phyloP scores from a whole-genome alignment of 2,113 vertebrate species.

The Haemorhous mexicanus region DNA sequence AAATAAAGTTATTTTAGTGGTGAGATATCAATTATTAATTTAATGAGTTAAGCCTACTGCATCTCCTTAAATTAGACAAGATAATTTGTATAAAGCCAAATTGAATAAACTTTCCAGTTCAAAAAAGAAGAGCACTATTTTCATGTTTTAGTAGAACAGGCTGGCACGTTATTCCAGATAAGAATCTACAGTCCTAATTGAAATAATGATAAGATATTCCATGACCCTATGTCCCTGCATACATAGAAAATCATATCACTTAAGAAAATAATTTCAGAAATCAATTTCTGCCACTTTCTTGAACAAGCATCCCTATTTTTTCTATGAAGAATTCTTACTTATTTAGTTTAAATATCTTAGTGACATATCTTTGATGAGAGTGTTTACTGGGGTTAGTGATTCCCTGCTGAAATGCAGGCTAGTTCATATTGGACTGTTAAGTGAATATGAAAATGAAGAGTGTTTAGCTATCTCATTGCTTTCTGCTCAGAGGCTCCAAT shows the following conservation, averaged over 20 bases:
- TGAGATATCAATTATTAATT: neutral
- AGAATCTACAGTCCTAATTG: neutral
- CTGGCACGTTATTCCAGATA: neutral
- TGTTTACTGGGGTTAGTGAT: neutral
- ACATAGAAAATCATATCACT: neutral
- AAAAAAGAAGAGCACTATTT: neutral
- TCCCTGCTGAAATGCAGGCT: neutral
- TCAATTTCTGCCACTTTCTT: neutral
- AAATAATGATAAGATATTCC: neutral
- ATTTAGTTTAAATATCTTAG: neutral
- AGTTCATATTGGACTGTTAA: neutral
- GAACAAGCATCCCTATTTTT: neutral
- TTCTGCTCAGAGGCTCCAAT: neutral
- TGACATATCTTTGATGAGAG: neutral
- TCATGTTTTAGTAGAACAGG: neutral
- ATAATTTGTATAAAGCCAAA: neutral
- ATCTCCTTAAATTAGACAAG: neutral
- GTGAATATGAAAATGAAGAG: neutral
- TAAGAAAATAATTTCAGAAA: neutral
- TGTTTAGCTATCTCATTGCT: neutral
- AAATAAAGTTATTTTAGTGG: rapidly evolving
- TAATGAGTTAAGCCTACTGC: neutral
- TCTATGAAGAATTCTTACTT: neutral
- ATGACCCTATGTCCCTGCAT: neutral
- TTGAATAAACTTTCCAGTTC: neutral